phyloP scores from a whole-genome alignment of 2,888 invertebrate species.

The Dyspetes luteomarginatus region DNA sequence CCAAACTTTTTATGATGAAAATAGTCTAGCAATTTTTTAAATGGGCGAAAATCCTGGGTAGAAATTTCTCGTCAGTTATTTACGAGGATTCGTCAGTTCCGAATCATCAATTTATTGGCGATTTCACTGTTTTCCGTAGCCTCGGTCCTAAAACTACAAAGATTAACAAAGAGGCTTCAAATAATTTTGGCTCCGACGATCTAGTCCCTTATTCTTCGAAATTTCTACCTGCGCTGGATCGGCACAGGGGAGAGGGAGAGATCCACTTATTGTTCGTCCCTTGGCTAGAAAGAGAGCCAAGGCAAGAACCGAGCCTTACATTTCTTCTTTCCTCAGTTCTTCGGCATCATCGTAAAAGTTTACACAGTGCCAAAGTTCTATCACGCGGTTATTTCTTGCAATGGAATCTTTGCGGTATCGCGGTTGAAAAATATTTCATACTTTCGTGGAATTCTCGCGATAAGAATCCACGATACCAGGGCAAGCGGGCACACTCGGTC shows the following conservation, averaged over 20 bases:
- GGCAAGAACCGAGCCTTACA: not conserved
- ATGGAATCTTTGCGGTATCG: not conserved
- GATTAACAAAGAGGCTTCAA: not conserved
- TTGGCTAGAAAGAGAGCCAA: not conserved
- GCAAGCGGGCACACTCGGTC: constrained; percentile 36
- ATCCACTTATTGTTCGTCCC: not conserved
- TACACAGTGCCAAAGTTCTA: too few species aligned
- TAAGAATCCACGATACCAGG: not conserved
- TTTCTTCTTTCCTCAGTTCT: too few species aligned
- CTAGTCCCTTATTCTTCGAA: not conserved
- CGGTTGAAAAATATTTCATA: not conserved
- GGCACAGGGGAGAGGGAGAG: not conserved
- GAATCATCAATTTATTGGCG: too few species aligned
- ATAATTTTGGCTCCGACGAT: not conserved
- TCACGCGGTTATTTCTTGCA: too few species aligned
- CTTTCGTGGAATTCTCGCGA: constrained; percentile 1
- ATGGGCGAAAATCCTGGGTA: too few species aligned
- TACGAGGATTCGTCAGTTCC: too few species aligned
- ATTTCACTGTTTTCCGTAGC: too few species aligned
- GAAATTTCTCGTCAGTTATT: too few species aligned
- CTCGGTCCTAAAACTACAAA: not conserved
- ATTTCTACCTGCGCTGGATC: not conserved
- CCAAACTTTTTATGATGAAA: too few species aligned
- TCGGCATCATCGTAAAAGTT: too few species aligned
- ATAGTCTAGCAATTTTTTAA: too few species aligned